Evolutionary conservation across 2,888 invertebrate species (phyloP).

Genomic region (Hyalella azteca): DNA sequence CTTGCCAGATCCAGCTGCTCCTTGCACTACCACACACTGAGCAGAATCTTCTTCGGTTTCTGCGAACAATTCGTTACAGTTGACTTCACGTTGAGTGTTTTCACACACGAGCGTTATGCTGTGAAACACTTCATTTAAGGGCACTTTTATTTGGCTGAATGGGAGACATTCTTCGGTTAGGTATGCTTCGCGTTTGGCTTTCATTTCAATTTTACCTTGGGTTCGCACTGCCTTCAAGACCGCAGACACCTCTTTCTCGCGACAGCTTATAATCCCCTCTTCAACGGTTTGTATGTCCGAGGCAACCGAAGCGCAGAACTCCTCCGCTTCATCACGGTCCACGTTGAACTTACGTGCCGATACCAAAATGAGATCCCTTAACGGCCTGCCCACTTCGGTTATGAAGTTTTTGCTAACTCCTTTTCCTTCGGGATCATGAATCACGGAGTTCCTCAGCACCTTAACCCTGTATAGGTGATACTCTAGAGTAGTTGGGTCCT

Average conservation of each 20-base stretch:
- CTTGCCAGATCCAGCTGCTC: neutral
- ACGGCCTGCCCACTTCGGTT: neutral
- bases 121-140: neutral
- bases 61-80: neutral
- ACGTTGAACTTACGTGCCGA: neutral
- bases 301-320: neutral
- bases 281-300: neutral
- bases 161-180: neutral
- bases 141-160: neutral
- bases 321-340: neutral
- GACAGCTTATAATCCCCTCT: neutral
- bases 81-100: neutral
- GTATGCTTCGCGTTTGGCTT: neutral
- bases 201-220: neutral
- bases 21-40: neutral
- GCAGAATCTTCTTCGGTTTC: neutral
- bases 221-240: neutral
- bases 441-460: neutral
- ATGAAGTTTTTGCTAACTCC: neutral
- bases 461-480: slow-evolving; percentile 5
- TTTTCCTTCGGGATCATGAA: neutral
- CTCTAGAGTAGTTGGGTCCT: neutral
- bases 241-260: neutral
- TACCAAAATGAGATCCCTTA: neutral
- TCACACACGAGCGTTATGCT: neutral